Conservation (phyloP, 2,888 invertebrate species). For the Eudemis profundana region DNA sequence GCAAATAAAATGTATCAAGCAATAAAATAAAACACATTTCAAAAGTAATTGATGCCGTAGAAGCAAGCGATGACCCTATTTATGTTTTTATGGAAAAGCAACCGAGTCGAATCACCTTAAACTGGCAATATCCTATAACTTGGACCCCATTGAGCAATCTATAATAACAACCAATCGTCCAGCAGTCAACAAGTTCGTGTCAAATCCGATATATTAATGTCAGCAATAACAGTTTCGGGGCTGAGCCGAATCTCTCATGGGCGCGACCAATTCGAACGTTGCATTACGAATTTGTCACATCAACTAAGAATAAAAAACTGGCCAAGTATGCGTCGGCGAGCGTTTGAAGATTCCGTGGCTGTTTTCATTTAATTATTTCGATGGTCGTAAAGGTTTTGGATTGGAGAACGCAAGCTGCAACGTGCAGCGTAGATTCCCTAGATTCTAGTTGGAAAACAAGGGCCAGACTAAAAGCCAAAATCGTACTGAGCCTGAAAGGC, state of each 20-base stretch:
- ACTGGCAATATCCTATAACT: constrained; percentile 50
- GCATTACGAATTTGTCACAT: constrained; percentile 43
- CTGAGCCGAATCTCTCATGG: constrained; percentile 72
- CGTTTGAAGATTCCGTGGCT: not conserved
- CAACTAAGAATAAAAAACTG: constrained; percentile 16
- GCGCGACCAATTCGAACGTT: constrained; percentile 61
- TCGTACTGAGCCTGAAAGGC: too few species aligned
- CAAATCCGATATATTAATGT: constrained; percentile 72
- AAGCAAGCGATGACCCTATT: too few species aligned
- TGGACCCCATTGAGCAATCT: constrained; percentile 63
- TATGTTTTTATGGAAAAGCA: too few species aligned
- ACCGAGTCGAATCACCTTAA: too few species aligned
- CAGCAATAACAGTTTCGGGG: constrained; percentile 68
- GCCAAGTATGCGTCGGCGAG: not conserved
- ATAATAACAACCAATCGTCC: constrained; percentile 67
- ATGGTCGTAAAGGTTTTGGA: too few species aligned
- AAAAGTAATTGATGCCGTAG: too few species aligned
- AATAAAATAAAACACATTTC: too few species aligned
- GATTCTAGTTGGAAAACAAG: too few species aligned
- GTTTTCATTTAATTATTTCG: not conserved
- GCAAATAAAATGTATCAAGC: too few species aligned
- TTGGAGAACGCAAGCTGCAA: too few species aligned
- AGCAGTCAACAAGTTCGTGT: constrained; percentile 69
- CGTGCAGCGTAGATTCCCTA: too few species aligned
- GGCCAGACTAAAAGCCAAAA: too few species aligned